Evolutionary conservation across 2,888 invertebrate genomes (phyloP).

Genomic region (Parnassius mnemosyne): DNA sequence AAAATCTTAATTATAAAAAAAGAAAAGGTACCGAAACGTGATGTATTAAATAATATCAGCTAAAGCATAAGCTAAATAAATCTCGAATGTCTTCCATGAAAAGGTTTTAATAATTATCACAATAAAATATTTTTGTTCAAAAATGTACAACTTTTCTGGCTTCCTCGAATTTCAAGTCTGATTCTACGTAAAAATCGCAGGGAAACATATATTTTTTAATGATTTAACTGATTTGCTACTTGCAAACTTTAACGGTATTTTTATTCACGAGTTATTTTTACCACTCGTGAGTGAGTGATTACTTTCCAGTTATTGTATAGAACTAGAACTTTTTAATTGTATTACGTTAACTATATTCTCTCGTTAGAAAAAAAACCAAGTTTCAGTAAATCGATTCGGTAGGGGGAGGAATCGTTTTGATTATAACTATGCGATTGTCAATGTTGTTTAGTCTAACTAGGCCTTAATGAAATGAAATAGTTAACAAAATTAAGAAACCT

Average conservation of each 20-base stretch:
- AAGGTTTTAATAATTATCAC: slow-evolving; percentile 33
- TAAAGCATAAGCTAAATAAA: slow-evolving; percentile 34
- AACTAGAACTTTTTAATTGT: too few relatives aligned
- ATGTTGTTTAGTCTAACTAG: slow-evolving; percentile 16
- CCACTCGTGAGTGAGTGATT: too few relatives aligned
- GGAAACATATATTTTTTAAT: too few relatives aligned
- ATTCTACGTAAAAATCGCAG: too few relatives aligned
- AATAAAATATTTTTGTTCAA: slow-evolving; percentile 37
- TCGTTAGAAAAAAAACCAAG: too few relatives aligned
- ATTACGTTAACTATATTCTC: too few relatives aligned
- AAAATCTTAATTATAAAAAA: slow-evolving; percentile 40
- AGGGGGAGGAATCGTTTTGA: too few relatives aligned
- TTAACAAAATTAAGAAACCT: not conserved
- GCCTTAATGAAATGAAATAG: slow-evolving; percentile 8
- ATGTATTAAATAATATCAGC: slow-evolving; percentile 31
- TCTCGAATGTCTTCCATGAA: slow-evolving; percentile 39
- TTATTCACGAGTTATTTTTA: too few relatives aligned
- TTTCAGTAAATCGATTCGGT: too few relatives aligned
- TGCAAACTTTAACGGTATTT: too few relatives aligned
- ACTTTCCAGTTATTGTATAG: too few relatives aligned
- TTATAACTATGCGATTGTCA: slow-evolving; percentile 1
- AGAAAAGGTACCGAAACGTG: slow-evolving; percentile 35
- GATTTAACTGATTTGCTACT: too few relatives aligned
- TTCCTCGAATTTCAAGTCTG: slow-evolving; percentile 18
- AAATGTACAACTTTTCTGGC: slow-evolving; percentile 32